phyloP scores from a whole-genome alignment of 64 coral and sea anemone genomes.

The Porites australiensis region DNA sequence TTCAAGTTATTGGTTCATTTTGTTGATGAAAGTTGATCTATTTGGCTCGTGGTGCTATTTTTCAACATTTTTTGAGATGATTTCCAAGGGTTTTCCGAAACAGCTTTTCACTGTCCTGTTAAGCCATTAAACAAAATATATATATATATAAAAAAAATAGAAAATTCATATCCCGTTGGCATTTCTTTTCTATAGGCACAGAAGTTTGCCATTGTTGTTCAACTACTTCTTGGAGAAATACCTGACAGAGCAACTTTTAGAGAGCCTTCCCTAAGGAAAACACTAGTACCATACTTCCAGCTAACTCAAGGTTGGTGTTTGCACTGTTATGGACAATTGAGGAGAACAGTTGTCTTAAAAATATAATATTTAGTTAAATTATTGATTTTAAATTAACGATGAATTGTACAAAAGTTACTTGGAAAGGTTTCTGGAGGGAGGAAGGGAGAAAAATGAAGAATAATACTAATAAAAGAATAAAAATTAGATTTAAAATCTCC shows the following conservation, averaged over 20 bases:
- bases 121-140: neutral
- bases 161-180: neutral
- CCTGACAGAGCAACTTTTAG: slow-evolving; percentile 96
- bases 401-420: too few species aligned
- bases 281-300: slow-evolving; percentile 98
- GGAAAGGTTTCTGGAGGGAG: too few species aligned
- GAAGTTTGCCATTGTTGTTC: slow-evolving; percentile 99
- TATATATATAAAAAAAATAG: neutral
- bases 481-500: neutral
- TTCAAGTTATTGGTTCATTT: too few species aligned
- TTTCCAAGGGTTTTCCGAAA: too few species aligned
- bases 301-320: slow-evolving; percentile 81
- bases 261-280: slow-evolving; percentile 93
- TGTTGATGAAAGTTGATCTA: too few species aligned
- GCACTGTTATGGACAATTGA: neutral
- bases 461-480: too few species aligned
- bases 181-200: slow-evolving; percentile 75
- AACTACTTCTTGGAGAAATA: slow-evolving; percentile 98
- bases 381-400: too few species aligned
- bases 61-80: too few species aligned
- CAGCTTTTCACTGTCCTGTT: neutral
- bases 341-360: too few species aligned
- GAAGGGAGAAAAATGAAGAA: too few species aligned
- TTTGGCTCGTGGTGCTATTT: too few species aligned
- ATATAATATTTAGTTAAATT: too few species aligned